phyloP scores from a whole-genome alignment of 2,888 invertebrate species.

The Eumacrocentrus americanus region DNA sequence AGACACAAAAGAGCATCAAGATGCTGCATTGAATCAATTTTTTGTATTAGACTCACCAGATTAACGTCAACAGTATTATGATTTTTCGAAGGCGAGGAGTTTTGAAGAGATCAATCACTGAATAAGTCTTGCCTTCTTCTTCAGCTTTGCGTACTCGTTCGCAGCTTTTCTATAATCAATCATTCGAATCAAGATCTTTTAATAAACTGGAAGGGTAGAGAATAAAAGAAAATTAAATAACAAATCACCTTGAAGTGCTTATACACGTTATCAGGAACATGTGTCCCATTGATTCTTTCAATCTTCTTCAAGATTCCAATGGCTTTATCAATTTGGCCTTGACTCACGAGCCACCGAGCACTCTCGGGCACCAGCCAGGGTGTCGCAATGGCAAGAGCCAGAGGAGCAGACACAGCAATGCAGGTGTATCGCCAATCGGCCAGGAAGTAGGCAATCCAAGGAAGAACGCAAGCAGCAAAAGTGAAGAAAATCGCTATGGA shows the following conservation, averaged over 20 bases:
- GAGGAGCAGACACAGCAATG: constrained; percentile 80
- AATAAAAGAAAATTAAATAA: constrained; percentile 22
- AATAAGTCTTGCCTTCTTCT: constrained; percentile 73
- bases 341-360: constrained; percentile 86
- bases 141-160: constrained; percentile 74
- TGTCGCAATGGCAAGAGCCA: constrained; percentile 73
- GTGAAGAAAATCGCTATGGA: constrained; percentile 90
- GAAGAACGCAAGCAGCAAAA: constrained; percentile 76
- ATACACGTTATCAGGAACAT: constrained; percentile 76
- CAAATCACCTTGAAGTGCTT: constrained; percentile 72
- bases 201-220: too few species aligned
- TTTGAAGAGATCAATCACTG: constrained; percentile 80
- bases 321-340: constrained; percentile 82
- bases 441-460: constrained; percentile 83
- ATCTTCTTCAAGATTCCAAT: constrained; percentile 79
- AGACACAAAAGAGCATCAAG: background rate
- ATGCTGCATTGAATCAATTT: background rate
- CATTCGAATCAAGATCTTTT: too few species aligned
- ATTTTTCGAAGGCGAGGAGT: constrained; percentile 79
- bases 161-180: constrained; percentile 62
- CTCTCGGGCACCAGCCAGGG: constrained; percentile 85
- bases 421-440: constrained; percentile 81
- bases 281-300: constrained; percentile 78
- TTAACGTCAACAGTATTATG: constrained; percentile 77
- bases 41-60: constrained; percentile 67